Percentiles rank a stretch among this genome's conserved stretches.
Conservation (phyloP, 2,888 invertebrate species). For the Drosophila prolongata region DNA sequence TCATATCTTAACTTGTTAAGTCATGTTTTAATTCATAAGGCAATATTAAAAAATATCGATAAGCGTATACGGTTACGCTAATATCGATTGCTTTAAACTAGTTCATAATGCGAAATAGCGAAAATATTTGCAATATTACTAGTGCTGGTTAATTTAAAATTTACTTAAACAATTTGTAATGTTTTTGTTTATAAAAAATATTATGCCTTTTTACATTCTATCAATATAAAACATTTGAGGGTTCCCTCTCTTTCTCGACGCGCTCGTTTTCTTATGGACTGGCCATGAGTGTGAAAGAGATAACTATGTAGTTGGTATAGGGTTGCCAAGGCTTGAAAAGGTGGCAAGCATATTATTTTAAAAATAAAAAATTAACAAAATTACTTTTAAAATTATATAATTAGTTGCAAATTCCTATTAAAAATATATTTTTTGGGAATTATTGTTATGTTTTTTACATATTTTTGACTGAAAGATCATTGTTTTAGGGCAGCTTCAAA, state of each 20-base stretch:
- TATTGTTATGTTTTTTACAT: not conserved
- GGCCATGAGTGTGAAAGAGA: constrained; percentile 44
- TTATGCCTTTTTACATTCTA: too few relatives aligned
- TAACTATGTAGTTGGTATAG: constrained; percentile 28
- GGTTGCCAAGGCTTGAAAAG: constrained; percentile 37
- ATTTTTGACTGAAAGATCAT: constrained; percentile 1
- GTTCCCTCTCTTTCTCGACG: not conserved
- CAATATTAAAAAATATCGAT: not conserved
- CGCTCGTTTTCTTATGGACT: constrained; percentile 25
- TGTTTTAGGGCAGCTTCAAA: not conserved
- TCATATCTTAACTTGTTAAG: not conserved
- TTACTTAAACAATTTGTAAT: not conserved
- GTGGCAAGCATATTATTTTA: not conserved
- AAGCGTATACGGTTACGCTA: not conserved
- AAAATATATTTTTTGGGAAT: too few relatives aligned
- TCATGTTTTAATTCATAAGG: not conserved
- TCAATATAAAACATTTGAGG: not conserved
- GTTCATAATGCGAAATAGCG: not conserved
- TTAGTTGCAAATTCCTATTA: too few relatives aligned
- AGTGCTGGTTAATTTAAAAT: not conserved
- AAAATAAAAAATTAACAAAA: not conserved
- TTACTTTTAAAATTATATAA: not conserved
- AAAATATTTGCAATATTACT: not conserved
- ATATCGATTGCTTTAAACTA: not conserved
- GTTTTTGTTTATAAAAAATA: not conserved